A percentile compares a stretch with the other conserved stretches of the same genome.
Conservation (phyloP, 2,113 vertebrate genomes). For the Barbus barbus region DNA sequence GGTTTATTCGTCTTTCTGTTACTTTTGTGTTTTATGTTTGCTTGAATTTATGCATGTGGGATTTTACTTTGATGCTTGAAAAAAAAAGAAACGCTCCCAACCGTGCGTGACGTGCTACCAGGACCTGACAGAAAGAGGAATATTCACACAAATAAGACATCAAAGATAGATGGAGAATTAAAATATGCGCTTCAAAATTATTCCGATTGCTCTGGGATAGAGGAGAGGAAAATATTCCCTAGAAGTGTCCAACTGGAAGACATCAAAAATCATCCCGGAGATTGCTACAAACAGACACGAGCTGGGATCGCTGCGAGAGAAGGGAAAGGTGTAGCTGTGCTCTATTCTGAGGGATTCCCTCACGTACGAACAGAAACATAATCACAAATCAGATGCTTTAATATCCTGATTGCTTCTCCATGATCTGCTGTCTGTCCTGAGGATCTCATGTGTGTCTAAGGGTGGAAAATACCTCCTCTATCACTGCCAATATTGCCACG, state of each 20-base stretch:
- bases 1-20: constrained; percentile 19
- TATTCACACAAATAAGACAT: constrained; percentile 83
- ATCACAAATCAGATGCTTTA: background rate
- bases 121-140: constrained; percentile 71
- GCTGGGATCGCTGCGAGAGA: background rate
- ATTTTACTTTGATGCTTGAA: constrained; percentile 70
- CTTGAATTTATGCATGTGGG: constrained; percentile 63
- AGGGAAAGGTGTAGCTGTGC: too few relatives aligned
- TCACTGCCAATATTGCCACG: background rate
- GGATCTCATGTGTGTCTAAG: background rate
- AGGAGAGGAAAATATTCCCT: constrained; percentile 77
- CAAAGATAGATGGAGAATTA: constrained; percentile 79
- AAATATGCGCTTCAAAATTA: constrained; percentile 78
- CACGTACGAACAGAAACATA: background rate
- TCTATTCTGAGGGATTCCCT: constrained; percentile 1
- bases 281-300: constrained; percentile 34
- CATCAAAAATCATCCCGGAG: constrained; percentile 70
- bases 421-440: background rate
- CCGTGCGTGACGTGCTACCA: constrained; percentile 59
- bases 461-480: background rate
- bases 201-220: constrained; percentile 76
- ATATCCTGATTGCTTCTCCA: background rate
- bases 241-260: constrained; percentile 74
- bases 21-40: constrained; percentile 62
- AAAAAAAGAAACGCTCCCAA: constrained; percentile 59